Evolutionary conservation across 1,140 invertebrate species (phyloP).

Genomic region (Euura lappo): DNA sequence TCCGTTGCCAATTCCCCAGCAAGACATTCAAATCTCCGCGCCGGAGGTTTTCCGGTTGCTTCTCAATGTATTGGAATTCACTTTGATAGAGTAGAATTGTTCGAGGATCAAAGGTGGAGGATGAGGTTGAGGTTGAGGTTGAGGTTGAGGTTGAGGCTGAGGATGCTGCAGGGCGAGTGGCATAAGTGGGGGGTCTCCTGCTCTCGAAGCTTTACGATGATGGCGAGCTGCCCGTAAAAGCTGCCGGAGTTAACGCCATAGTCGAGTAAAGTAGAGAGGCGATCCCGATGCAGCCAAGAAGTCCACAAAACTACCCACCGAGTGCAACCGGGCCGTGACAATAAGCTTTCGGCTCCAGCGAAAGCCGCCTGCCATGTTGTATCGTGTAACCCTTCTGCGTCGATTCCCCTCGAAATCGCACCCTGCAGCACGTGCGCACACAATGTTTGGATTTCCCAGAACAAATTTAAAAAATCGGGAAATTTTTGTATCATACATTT

Average conservation of each 20-base stretch:
- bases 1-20: constrained; percentile 35
- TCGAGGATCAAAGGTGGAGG: not conserved
- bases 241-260: constrained; percentile 29
- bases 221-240: constrained; percentile 43
- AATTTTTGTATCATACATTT: no score
- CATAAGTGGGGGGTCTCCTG: constrained; percentile 20
- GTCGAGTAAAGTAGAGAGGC: constrained; percentile 1
- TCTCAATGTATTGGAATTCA: constrained; percentile 46
- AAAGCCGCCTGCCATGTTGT: not conserved
- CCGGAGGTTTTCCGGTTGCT: constrained; percentile 33
- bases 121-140: not conserved
- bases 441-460: no score
- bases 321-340: constrained; percentile 2
- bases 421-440: no score
- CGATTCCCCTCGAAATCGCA: no score
- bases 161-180: not conserved
- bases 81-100: not conserved
- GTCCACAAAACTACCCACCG: not conserved
- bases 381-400: no score
- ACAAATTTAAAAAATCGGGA: no score
- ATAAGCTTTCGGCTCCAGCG: not conserved
- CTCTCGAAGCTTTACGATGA: constrained; percentile 36
- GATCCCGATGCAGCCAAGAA: not conserved
- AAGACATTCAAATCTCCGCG: constrained; percentile 42
- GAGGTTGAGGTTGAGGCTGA: not conserved